These are phyloP conservation scores for Gastracanthus pulcherrimus DNA, from an alignment of 2,888 invertebrate genomes.

Conservation along the genomic window DNA sequence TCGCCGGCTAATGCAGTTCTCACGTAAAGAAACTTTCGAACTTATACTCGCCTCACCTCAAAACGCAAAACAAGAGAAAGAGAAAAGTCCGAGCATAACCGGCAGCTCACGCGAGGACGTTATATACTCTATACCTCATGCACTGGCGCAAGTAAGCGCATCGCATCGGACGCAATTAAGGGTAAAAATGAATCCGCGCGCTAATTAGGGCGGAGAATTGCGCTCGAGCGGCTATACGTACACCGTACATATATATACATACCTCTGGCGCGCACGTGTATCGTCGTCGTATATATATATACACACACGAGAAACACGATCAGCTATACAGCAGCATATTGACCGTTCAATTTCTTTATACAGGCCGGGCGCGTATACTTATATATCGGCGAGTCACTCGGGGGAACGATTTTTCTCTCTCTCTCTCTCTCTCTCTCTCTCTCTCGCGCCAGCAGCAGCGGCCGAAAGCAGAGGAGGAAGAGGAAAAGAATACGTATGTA, in stretches of 20 bases:
- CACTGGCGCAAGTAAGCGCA: conserved; percentile 28
- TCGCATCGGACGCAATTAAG: conserved; percentile 49
- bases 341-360: no score
- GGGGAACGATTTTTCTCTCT: background rate
- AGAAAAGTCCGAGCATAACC: background rate
- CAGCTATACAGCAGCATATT: no score
- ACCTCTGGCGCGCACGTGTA: no score
- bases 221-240: background rate
- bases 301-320: no score
- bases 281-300: no score
- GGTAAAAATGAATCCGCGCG: conserved; percentile 48
- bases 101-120: conserved; percentile 7
- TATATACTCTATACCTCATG: no score
- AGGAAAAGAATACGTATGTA: background rate
- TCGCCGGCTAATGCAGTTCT: conserved; percentile 40
- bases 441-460: background rate
- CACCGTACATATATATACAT: background rate
- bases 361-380: no score
- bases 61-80: background rate
- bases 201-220: conserved; percentile 54
- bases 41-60: no score
- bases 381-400: background rate
- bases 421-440: no score
- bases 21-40: conserved; percentile 27
- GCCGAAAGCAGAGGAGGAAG: conserved; percentile 14